A percentile compares a stretch with the other conserved stretches of the same genome.
Conservation (phyloP, 2,888 invertebrate species). For the Dysmachus trigonus region DNA sequence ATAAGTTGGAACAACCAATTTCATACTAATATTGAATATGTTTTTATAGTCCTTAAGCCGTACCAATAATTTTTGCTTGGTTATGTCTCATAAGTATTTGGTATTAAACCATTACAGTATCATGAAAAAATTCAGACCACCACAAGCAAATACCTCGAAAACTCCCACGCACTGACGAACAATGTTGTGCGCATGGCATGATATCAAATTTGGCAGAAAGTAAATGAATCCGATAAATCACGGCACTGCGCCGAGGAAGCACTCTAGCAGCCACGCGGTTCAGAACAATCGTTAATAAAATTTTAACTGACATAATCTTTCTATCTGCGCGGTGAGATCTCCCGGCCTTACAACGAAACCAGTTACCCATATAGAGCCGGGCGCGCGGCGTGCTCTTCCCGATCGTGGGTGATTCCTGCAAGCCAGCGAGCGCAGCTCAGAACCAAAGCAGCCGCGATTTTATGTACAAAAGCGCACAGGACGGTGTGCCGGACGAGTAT, state of each 20-base stretch:
- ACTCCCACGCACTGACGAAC: background rate
- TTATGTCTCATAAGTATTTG: too few relatives aligned
- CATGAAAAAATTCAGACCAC: background rate
- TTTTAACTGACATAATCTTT: conserved; percentile 20
- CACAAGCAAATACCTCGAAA: background rate
- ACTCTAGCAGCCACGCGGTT: background rate
- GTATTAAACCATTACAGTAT: background rate
- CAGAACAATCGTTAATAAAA: conserved; percentile 27
- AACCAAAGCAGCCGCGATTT: conserved; percentile 20
- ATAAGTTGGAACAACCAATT: too few relatives aligned
- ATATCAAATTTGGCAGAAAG: background rate
- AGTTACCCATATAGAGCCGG: conserved; percentile 30
- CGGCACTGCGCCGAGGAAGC: background rate
- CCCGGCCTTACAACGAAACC: background rate
- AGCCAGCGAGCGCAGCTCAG: background rate
- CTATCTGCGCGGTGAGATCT: conserved; percentile 17
- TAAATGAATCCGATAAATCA: conserved; percentile 17
- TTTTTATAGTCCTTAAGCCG: background rate
- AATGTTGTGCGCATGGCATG: background rate
- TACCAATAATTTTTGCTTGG: too few relatives aligned
- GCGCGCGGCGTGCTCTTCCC: background rate
- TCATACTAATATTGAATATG: too few relatives aligned
- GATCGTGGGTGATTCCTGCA: conserved; percentile 41
- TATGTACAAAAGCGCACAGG: background rate
- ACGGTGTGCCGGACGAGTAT: background rate